phyloP scores from a whole-genome alignment of 2,888 invertebrate species.

The Torymus tubicola region DNA sequence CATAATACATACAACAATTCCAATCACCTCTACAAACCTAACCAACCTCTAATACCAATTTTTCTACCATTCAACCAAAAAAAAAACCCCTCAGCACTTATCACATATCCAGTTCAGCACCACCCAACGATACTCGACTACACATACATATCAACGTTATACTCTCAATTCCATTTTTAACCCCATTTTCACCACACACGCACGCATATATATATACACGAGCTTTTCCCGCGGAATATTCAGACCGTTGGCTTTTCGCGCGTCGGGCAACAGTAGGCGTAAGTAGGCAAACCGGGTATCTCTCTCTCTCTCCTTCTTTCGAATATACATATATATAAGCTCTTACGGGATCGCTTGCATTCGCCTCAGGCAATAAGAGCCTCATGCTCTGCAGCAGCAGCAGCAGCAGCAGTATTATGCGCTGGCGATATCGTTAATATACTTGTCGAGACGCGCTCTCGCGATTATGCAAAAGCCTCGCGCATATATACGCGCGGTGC shows the following conservation, averaged over 20 bases:
- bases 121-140: too few species aligned
- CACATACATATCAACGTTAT: too few species aligned
- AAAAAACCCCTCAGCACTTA: too few species aligned
- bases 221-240: slow-evolving; percentile 4
- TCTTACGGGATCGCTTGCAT: slow-evolving; percentile 48
- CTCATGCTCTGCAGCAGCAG: too few species aligned
- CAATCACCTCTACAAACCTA: too few species aligned
- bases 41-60: too few species aligned
- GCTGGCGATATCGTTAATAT: slow-evolving; percentile 54
- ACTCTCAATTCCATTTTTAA: slow-evolving; percentile 2
- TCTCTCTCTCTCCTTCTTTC: slow-evolving; percentile 56
- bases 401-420: too few species aligned
- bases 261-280: slow-evolving; percentile 68
- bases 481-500: too few species aligned
- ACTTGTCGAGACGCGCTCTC: slow-evolving; percentile 38
- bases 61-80: too few species aligned
- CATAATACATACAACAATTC: too few species aligned
- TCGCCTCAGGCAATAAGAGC: background rate
- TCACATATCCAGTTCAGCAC: too few species aligned
- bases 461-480: slow-evolving; percentile 44
- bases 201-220: background rate
- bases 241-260: slow-evolving; percentile 64
- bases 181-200: background rate
- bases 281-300: slow-evolving; percentile 73
- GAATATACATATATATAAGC: slow-evolving; percentile 20